These are phyloP conservation scores for Lacerta bilineata DNA, from an alignment of 2,797 vertebrate species.

Conservation along the genomic window DNA sequence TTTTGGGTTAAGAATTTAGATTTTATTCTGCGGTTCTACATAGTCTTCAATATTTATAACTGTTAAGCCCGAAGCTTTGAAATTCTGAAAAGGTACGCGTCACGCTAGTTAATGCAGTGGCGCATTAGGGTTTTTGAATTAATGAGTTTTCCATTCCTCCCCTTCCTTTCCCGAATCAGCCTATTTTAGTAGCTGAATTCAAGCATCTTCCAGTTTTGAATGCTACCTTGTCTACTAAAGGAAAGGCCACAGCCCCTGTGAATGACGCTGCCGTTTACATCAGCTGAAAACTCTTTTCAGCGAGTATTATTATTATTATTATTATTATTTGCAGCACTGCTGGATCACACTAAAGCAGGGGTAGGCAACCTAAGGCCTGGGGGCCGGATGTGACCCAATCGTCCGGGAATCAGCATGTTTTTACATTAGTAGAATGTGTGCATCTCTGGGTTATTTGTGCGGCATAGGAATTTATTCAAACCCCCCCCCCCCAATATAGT, in stretches of 20 bases:
- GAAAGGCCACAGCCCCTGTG: too few species aligned
- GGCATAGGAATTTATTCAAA: too few species aligned
- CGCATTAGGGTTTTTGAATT: conserved; percentile 21
- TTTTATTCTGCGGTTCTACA: neutral
- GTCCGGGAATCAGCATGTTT: too few species aligned
- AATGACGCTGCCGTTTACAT: neutral
- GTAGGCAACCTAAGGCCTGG: too few species aligned
- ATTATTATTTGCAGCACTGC: too few species aligned
- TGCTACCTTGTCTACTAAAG: neutral
- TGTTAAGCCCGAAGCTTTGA: conserved; percentile 14
- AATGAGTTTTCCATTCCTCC: neutral
- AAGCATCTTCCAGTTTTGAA: neutral
- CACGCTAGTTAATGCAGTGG: neutral
- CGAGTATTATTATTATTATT: too few species aligned
- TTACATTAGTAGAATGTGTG: too few species aligned
- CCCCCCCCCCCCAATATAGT: too few species aligned
- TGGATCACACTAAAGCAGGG: too few species aligned
- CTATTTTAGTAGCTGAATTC: neutral
- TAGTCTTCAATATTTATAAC: conserved; percentile 10
- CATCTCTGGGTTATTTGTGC: too few species aligned
- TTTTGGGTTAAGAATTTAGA: neutral
- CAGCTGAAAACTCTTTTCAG: neutral
- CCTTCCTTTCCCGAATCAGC: neutral
- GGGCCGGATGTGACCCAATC: too few species aligned
- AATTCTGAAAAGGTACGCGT: neutral